phyloP scores from a whole-genome alignment of 2,113 vertebrate genomes.

The Cinclus mexicanus region DNA sequence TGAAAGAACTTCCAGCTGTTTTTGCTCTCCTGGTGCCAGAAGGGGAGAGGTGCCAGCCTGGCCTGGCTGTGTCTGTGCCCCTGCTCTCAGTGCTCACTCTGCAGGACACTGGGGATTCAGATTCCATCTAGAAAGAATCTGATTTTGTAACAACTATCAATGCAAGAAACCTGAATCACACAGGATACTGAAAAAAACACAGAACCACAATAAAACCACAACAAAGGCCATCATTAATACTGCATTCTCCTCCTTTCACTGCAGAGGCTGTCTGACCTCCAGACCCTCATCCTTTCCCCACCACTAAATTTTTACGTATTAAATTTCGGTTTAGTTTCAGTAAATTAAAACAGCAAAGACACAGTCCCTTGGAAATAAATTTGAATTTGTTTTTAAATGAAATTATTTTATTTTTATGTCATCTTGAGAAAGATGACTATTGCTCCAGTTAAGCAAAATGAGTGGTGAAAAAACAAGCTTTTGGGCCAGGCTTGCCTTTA shows the following conservation, averaged over 20 bases:
- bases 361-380: not conserved
- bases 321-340: not conserved
- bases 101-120: not conserved
- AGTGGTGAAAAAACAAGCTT: not conserved
- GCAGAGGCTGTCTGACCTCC: not conserved
- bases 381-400: not conserved
- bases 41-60: not conserved
- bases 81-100: not conserved
- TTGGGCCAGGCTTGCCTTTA: not conserved
- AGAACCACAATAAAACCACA: not conserved
- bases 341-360: not conserved
- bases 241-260: not conserved
- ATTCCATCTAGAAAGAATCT: not conserved
- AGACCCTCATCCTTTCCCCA: not conserved
- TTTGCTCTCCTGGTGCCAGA: not conserved
- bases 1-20: not conserved
- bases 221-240: not conserved
- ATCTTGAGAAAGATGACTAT: not conserved
- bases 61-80: not conserved
- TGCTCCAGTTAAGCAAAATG: not conserved
- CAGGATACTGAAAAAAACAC: not conserved
- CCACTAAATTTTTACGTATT: not conserved
- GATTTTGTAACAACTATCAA: not conserved
- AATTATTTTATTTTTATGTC: not conserved
- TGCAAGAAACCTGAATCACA: not conserved